These are phyloP conservation scores for Eufriesea mexicana DNA, from an alignment of 1,140 invertebrate genomes.

Conservation along the genomic window DNA sequence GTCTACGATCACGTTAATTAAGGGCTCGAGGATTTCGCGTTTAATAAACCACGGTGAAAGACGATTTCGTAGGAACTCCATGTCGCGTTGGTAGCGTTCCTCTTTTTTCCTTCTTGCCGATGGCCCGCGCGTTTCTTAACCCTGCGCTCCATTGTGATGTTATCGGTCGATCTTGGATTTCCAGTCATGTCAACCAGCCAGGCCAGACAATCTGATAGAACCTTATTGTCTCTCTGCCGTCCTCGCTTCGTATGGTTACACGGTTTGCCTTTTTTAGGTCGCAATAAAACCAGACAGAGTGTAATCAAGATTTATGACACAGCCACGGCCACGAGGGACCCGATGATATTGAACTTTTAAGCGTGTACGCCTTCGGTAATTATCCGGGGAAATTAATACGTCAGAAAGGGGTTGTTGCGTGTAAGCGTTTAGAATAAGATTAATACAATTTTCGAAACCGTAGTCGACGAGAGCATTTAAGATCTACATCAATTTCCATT, in stretches of 20 bases:
- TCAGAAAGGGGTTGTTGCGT: neutral
- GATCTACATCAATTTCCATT: neutral
- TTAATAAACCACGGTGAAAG: neutral
- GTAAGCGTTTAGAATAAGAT: neutral
- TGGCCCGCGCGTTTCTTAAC: constrained; percentile 26
- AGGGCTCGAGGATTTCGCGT: constrained; percentile 26
- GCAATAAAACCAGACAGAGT: constrained; percentile 29
- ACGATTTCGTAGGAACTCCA: neutral
- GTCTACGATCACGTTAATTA: constrained; percentile 34
- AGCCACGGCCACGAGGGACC: neutral
- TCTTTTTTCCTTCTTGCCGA: neutral
- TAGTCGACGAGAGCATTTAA: neutral
- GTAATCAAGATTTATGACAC: constrained; percentile 32
- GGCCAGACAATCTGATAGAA: constrained; percentile 66
- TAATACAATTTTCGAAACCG: neutral
- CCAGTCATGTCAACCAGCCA: constrained; percentile 63
- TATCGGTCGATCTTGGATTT: constrained; percentile 67
- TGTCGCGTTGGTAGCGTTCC: neutral
- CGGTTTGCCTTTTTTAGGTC: constrained; percentile 36
- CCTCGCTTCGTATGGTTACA: constrained; percentile 44
- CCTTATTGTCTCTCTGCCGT: constrained; percentile 63
- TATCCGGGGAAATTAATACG: neutral
- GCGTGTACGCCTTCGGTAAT: neutral
- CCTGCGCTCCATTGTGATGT: constrained; percentile 30
- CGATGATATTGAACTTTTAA: neutral